These are phyloP conservation scores for Physella acuta DNA, from an alignment of 1,140 invertebrate genomes.

Conservation along the genomic window DNA sequence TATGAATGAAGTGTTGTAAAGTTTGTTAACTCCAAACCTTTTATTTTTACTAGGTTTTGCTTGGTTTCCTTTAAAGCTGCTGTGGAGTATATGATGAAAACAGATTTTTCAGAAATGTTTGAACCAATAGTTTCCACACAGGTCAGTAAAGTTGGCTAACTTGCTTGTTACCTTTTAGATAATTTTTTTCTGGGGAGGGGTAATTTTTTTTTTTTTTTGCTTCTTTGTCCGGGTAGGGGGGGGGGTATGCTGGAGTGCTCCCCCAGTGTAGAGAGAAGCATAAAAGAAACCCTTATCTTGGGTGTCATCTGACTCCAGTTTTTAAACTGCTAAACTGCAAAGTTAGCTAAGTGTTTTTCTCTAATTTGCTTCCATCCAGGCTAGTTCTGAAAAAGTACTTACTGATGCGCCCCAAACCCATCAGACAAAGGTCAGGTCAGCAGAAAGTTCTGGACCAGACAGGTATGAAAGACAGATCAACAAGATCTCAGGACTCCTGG, in stretches of 20 bases:
- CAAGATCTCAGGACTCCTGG: constrained; percentile 40
- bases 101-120: constrained; percentile 48
- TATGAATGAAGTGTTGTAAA: too few species aligned
- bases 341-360: constrained; percentile 23
- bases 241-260: too few species aligned
- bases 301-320: constrained; percentile 7
- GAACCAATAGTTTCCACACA: too few species aligned
- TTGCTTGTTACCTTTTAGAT: too few species aligned
- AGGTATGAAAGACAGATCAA: constrained; percentile 42
- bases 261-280: too few species aligned
- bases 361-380: constrained; percentile 29
- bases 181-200: too few species aligned
- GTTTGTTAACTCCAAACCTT: too few species aligned
- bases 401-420: neutral
- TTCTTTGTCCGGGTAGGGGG: too few species aligned
- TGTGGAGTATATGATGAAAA: constrained; percentile 45
- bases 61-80: constrained; percentile 54
- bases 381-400: neutral
- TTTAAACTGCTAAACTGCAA: too few species aligned
- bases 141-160: too few species aligned
- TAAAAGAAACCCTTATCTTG: too few species aligned
- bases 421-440: neutral
- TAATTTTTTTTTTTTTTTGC: too few species aligned
- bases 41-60: constrained; percentile 47
- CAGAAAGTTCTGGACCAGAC: neutral